Evolutionary conservation across 2,113 vertebrate genomes (phyloP).

Genomic region (Festucalex cinctus): DNA sequence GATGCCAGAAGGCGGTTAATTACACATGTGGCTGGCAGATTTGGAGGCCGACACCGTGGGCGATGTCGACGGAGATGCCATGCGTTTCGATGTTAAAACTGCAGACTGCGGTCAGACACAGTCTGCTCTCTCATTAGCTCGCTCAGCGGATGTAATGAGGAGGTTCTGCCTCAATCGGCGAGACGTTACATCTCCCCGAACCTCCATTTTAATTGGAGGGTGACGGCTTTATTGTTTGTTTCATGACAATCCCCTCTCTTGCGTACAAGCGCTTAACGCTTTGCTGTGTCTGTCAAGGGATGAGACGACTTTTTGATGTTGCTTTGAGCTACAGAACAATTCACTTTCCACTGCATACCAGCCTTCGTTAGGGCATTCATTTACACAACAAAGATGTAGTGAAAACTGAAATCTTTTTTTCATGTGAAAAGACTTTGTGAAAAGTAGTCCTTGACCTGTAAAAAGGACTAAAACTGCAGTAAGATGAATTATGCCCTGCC

Average conservation of each 20-base stretch:
- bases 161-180: conserved; percentile 37
- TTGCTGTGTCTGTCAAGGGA: conserved; percentile 40
- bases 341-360: conserved; percentile 43
- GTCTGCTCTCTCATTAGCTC: conserved; percentile 65
- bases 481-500: neutral
- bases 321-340: conserved; percentile 35
- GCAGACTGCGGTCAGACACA: conserved; percentile 60
- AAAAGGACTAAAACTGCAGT: neutral
- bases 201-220: conserved; percentile 52
- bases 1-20: conserved; percentile 64
- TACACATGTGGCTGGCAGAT: conserved; percentile 72
- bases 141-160: conserved; percentile 57
- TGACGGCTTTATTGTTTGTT: conserved; percentile 38
- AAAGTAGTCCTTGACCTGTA: neutral
- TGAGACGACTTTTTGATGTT: conserved; percentile 60
- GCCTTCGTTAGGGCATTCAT: conserved; percentile 47
- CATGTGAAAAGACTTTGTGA: neutral
- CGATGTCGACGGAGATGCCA: conserved; percentile 62
- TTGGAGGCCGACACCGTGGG: conserved; percentile 63
- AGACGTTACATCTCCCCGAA: conserved; percentile 20
- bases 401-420: neutral
- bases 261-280: conserved; percentile 44
- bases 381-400: neutral
- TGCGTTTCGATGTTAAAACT: conserved; percentile 65
- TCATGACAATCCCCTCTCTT: conserved; percentile 34